phyloP scores from a whole-genome alignment of 2,797 vertebrate species.

The Kryptolebias ocellatus region DNA sequence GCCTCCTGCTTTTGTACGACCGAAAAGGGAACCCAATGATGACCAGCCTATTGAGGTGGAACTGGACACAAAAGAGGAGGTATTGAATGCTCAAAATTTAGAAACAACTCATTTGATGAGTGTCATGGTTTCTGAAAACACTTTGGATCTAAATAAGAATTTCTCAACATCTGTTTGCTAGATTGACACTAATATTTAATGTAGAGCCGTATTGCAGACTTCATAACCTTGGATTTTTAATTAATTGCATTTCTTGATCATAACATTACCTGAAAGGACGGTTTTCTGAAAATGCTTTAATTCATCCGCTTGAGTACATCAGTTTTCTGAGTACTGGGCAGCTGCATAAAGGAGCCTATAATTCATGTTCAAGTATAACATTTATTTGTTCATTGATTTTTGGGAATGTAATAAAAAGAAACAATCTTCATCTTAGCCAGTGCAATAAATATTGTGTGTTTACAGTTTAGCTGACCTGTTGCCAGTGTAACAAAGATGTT shows the following conservation, averaged over 20 bases:
- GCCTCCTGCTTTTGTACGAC: constrained; percentile 89
- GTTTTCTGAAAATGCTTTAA: too few species aligned
- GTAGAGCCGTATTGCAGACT: too few species aligned
- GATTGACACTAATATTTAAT: too few species aligned
- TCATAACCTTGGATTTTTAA: too few species aligned
- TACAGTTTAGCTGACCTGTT: background rate
- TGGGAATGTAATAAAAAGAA: too few species aligned
- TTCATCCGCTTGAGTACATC: too few species aligned
- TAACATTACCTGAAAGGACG: too few species aligned
- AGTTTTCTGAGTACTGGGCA: background rate
- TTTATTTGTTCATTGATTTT: too few species aligned
- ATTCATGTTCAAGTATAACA: too few species aligned
- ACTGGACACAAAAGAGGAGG: constrained; percentile 88
- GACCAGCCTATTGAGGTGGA: constrained; percentile 87
- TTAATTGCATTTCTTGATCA: too few species aligned
- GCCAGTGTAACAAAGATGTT: background rate
- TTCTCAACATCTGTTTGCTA: background rate
- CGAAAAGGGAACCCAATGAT: constrained; percentile 88
- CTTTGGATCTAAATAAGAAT: background rate
- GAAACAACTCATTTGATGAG: background rate
- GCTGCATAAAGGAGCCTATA: background rate
- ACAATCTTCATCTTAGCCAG: too few species aligned
- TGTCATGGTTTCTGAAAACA: background rate
- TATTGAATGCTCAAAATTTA: constrained; percentile 33
- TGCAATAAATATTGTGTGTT: background rate